Conservation (phyloP, 2,797 vertebrate species). For the Uromys caudimaculatus region DNA sequence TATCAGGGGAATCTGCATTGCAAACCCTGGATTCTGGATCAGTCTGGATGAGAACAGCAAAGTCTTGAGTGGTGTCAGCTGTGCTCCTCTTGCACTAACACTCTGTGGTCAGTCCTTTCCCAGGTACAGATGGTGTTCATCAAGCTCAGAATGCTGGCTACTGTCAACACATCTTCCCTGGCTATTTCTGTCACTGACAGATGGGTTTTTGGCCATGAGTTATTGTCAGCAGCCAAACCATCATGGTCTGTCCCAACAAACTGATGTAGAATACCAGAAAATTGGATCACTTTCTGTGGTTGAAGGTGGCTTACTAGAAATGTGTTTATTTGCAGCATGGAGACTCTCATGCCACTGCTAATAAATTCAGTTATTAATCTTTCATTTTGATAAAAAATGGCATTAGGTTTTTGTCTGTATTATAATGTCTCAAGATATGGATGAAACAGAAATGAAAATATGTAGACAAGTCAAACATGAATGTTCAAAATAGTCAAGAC, state of each 20-base stretch:
- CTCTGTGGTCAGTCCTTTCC: neutral
- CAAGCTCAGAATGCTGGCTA: neutral
- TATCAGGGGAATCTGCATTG: neutral
- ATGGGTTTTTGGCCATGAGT: neutral
- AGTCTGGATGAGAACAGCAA: neutral
- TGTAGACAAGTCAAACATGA: neutral
- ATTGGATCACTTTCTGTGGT: neutral
- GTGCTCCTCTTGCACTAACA: neutral
- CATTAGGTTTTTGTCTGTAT: neutral
- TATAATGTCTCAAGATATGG: neutral
- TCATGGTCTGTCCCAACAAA: neutral
- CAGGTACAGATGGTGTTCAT: neutral
- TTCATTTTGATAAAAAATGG: slow-evolving; percentile 11
- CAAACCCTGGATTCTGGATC: neutral
- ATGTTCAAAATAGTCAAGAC: neutral
- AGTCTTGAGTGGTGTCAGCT: neutral
- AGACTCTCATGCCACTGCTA: neutral
- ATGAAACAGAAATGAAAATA: neutral
- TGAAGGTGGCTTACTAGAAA: neutral
- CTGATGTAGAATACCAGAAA: neutral
- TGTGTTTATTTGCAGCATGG: neutral
- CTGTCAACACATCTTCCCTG: neutral
- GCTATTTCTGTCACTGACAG: neutral
- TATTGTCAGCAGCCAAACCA: slow-evolving; percentile 9
- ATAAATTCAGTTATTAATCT: neutral